Evolutionary conservation across 2,797 vertebrate genomes (phyloP), one percentile per base, ranked within the genome.

Genomic region (Eutrigla gurnardus): DNA sequence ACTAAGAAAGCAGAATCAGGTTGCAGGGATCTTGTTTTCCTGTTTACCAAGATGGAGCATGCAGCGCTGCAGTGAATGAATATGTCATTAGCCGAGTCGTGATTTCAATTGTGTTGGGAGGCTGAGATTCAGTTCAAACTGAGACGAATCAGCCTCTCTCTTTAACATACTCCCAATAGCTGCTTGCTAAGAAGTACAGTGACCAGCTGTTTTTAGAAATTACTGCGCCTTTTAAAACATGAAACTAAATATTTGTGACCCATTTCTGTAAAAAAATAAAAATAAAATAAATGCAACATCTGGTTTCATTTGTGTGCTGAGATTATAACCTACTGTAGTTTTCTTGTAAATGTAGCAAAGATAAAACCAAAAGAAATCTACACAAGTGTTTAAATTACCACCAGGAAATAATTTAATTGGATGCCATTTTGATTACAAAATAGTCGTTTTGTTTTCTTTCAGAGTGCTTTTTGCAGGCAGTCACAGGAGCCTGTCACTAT

Each of bases 401-500:
- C n/a, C 8, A 49, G 32, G 33, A 43, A 67, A 43, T 32, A 0
- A 49, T 50, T 43, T 7, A 3, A 52, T 15, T 35, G 12, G 32
- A 47, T 11, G 14, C 9, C 15, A 35, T 50, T 43, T 54, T 45
- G 35, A 47, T 36, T 42, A 12, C 15, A 61, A 57, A 17, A 46
- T 7, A 7, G 6, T 17, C 25, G 25, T 25, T 25, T 25, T 25
- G 25, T 25, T 25, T 25, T 25, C 25, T 25, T 25, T 25, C 25
- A 25, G 25, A 25, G 25, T 25, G 50, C 35, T 47, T 35, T 57
- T 70, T 45, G 33, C 47, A 59, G 52, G 42, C 42, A 47, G 53
- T 18, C 25, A 17, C 45, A 54, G 50, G 55, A 59, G 49, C 12
- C 18, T 11, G 50, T 78, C 12, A 40, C 61, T 55, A 82, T 58